A percentile compares a stretch with the other conserved stretches of the same genome.
These are phyloP conservation scores for Peromyscus attwateri DNA, from an alignment of 2,797 vertebrate species.

Conservation along the genomic window DNA sequence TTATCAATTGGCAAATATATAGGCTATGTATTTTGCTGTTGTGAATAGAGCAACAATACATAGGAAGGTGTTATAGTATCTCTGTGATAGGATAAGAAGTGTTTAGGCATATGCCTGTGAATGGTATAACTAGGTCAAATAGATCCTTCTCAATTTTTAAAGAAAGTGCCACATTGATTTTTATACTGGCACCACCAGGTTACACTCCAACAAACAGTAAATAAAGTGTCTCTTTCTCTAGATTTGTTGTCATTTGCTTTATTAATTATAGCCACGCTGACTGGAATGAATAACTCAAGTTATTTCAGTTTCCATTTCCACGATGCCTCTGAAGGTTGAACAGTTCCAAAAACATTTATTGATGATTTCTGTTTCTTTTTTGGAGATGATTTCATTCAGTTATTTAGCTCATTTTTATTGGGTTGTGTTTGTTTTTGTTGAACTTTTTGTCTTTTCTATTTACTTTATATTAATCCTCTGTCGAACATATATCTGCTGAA, in stretches of 20 bases:
- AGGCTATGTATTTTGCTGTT: not conserved
- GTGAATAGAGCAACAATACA: not conserved
- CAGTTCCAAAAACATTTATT: not conserved
- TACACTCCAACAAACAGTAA: no score
- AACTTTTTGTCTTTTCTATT: not conserved
- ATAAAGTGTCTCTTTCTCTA: not conserved
- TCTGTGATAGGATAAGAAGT: not conserved
- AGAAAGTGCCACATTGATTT: not conserved
- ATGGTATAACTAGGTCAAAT: not conserved
- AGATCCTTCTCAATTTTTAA: not conserved
- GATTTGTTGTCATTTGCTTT: not conserved
- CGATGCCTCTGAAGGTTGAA: not conserved
- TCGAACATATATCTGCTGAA: not conserved
- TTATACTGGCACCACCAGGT: not conserved
- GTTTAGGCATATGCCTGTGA: not conserved
- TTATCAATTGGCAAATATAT: not conserved
- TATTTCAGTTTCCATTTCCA: not conserved
- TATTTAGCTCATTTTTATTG: not conserved
- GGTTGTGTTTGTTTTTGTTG: not conserved
- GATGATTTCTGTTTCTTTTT: not conserved
- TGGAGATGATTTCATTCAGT: not conserved
- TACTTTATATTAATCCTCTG: not conserved
- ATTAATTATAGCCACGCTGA: not conserved
- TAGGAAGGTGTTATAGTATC: not conserved
- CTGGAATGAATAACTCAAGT: not conserved